Conservation (phyloP, 2,888 invertebrate genomes). For the Dexiosoma caninum region DNA sequence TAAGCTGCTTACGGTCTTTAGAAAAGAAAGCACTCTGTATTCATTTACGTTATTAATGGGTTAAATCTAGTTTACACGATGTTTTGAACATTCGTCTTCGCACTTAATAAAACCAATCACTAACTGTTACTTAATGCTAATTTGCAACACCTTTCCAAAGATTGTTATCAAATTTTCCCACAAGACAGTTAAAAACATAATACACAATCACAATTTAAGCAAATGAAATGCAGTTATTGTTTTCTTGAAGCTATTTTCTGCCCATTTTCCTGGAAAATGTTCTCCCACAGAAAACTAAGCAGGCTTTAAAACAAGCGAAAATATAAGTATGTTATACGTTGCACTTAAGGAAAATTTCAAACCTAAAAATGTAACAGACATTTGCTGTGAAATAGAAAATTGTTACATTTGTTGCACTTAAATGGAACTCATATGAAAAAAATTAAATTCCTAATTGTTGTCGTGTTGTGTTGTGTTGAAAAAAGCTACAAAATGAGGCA, state of each 20-base stretch:
- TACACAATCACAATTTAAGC: background rate
- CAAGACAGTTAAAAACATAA: background rate
- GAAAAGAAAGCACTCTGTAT: too few species aligned
- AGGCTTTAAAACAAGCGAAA: background rate
- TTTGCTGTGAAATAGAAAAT: slow-evolving; percentile 55
- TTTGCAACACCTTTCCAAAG: slow-evolving; percentile 36
- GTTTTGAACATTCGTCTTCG: slow-evolving; percentile 3
- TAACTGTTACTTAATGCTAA: slow-evolving; percentile 39
- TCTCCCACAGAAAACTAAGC: background rate
- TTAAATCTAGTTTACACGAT: slow-evolving; percentile 14
- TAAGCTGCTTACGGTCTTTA: too few species aligned
- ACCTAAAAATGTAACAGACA: slow-evolving; percentile 21
- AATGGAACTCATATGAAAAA: slow-evolving; percentile 34
- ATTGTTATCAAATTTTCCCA: slow-evolving; percentile 41
- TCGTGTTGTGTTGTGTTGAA: slow-evolving; percentile 10
- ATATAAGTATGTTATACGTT: background rate
- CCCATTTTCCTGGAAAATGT: background rate
- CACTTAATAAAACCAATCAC: slow-evolving; percentile 35
- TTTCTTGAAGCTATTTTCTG: slow-evolving; percentile 49
- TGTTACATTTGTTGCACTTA: slow-evolving; percentile 45
- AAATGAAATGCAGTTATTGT: background rate
- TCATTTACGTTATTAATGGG: background rate
- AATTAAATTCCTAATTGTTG: slow-evolving; percentile 4
- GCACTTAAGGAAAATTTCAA: slow-evolving; percentile 1
- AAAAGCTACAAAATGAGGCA: slow-evolving; percentile 35